Evolutionary conservation across 2,888 invertebrate species (phyloP), one percentile per base, ranked within the genome.

Genomic region (Salpingus planirostris): DNA sequence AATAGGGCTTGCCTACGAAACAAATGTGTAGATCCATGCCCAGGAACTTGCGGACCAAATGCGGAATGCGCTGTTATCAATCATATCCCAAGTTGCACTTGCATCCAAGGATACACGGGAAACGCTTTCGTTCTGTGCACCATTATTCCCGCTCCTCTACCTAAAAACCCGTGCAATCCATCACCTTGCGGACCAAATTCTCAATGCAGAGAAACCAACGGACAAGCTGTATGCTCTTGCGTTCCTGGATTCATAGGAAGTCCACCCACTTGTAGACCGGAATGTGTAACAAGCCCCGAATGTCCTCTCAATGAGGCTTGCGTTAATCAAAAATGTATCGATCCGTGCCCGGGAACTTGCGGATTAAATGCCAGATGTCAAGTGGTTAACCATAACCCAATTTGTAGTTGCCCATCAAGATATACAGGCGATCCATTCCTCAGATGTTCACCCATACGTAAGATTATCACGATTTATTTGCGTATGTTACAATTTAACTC

Each of bases 11-110:
- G 85, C 57, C 71, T 81, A 11, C 69, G 71, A 52, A 76, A 76
- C 48, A 78, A 74, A 55, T 83, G 83, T 49, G 57, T 70, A 6
- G 72, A 83, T 62, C 80, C 82, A 21, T 87, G 86, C 51, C 69
- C 72, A 7, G 79, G 78, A 44, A 78, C 78, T 8, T 88, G 88
- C 58, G 86, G 84, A 13, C 64, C 67, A 40, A 75, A 76, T 52
- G 83, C 87, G 2, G 53, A 74, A 31, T 88, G 88, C 55, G 69
- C 75, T 49, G 81, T 81, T 5, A 69, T 78, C 21, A 80, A 80
- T 54, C 86, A 88, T 52, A 75, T 81, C 55, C 81, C 86, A 7
- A 76, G 78, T 53, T 88, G 87, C 52, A 73, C 72, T 24, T 87
- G 87, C 59, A 75, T 78, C 8, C 58, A 64, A n/a, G 76, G 73